phyloP scores from a whole-genome alignment of 2,797 vertebrate genomes.

The Lepilemur septentrionalis region DNA sequence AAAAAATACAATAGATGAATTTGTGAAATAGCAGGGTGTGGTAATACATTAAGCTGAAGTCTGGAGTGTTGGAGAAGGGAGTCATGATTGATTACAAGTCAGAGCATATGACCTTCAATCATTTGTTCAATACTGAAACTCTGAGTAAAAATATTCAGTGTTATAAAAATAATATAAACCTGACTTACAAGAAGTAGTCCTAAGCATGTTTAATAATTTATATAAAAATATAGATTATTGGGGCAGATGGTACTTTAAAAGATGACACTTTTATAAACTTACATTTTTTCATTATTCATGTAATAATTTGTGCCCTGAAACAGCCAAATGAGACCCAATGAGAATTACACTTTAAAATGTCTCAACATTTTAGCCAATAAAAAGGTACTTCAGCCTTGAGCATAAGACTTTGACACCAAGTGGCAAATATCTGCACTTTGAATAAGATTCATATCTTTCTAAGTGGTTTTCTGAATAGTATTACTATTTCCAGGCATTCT shows the following conservation, averaged over 20 bases:
- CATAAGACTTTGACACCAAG: slow-evolving; percentile 1
- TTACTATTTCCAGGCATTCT: not conserved
- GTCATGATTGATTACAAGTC: not conserved
- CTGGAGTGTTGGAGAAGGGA: not conserved
- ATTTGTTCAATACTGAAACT: not conserved
- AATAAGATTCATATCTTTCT: slow-evolving; percentile 44
- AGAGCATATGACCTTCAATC: not conserved
- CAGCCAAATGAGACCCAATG: not conserved
- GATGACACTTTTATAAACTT: slow-evolving; percentile 1
- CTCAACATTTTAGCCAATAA: slow-evolving; percentile 15
- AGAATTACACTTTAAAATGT: not conserved
- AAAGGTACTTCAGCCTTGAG: slow-evolving; percentile 21
- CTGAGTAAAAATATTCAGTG: not conserved
- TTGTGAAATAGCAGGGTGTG: not conserved
- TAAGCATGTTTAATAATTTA: slow-evolving; percentile 32
- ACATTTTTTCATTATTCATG: not conserved
- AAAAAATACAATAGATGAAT: not conserved
- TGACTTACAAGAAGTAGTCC: not conserved
- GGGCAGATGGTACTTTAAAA: not conserved
- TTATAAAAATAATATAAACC: not conserved
- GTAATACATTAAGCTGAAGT: not conserved
- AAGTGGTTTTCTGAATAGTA: slow-evolving; percentile 10
- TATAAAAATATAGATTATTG: not conserved
- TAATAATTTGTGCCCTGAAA: not conserved
- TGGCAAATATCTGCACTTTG: not conserved